Evolutionary conservation across 2,113 vertebrate species (phyloP).

Genomic region (Procapra przewalskii): DNA sequence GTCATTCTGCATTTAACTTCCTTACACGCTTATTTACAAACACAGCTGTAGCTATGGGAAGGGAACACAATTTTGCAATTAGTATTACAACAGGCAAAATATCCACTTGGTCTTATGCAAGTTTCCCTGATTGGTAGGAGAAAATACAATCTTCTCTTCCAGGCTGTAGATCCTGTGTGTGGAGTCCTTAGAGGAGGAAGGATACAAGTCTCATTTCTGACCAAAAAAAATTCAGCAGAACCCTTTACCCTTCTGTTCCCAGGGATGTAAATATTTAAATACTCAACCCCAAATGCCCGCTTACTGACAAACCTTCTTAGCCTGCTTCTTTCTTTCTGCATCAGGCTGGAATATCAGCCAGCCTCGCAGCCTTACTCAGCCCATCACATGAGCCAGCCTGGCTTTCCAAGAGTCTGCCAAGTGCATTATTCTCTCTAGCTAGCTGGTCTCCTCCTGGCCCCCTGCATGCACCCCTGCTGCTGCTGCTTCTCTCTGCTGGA

Average conservation of each 20-base stretch:
- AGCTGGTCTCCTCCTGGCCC: background rate
- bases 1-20: slow-evolving; percentile 24
- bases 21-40: slow-evolving; percentile 21
- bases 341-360: background rate
- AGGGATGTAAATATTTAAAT: background rate
- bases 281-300: background rate
- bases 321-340: background rate
- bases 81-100: background rate
- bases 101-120: background rate
- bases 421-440: background rate
- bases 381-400: background rate
- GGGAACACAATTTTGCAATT: slow-evolving; percentile 20
- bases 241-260: background rate
- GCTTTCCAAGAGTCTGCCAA: background rate
- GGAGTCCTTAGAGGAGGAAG: background rate
- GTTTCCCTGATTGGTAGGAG: slow-evolving; percentile 21
- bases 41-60: background rate
- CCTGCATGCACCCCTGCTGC: too few relatives aligned
- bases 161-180: background rate
- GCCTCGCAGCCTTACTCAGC: background rate
- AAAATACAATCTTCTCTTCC: slow-evolving; percentile 5
- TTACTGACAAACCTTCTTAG: background rate
- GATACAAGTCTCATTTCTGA: background rate
- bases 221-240: background rate
- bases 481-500: background rate